Conservation (phyloP, 2,888 invertebrate species). For the Malachius bipustulatus region DNA sequence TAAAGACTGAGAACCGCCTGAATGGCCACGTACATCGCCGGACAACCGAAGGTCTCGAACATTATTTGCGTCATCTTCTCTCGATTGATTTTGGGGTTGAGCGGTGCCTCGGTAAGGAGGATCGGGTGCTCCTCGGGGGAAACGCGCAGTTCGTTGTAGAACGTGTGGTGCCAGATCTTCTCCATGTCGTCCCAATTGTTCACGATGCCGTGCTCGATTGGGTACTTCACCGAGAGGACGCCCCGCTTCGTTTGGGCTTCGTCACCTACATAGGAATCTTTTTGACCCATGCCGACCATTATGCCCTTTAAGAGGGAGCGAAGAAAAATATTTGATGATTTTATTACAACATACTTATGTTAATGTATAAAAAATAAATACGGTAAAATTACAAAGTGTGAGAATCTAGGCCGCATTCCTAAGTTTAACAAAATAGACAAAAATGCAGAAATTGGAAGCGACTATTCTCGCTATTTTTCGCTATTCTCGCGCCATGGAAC, state of each 20-base stretch:
- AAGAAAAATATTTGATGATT: constrained; percentile 1
- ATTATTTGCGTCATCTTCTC: constrained; percentile 64
- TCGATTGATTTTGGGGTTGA: constrained; percentile 68
- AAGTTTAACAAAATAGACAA: no score
- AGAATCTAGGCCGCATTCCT: no score
- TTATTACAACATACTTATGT: background rate
- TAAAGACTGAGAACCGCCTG: constrained; percentile 63
- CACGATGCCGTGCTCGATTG: constrained; percentile 66
- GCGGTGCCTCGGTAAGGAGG: constrained; percentile 67
- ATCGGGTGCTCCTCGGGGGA: constrained; percentile 73
- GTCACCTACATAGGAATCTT: constrained; percentile 45
- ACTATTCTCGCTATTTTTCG: no score
- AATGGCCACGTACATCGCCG: constrained; percentile 58
- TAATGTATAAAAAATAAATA: constrained; percentile 1
- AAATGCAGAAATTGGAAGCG: background rate
- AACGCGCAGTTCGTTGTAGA: constrained; percentile 68
- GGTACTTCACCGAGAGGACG: constrained; percentile 52
- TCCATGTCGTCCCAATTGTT: constrained; percentile 83
- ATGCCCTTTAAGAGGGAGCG: constrained; percentile 28
- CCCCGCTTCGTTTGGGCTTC: constrained; percentile 47
- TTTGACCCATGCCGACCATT: constrained; percentile 38
- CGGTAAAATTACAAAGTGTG: no score
- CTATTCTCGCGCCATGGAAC: no score
- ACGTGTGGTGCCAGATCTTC: constrained; percentile 78
- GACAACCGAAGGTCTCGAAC: constrained; percentile 49